Conservation (phyloP, 2,113 vertebrate species). For the Procapra przewalskii region DNA sequence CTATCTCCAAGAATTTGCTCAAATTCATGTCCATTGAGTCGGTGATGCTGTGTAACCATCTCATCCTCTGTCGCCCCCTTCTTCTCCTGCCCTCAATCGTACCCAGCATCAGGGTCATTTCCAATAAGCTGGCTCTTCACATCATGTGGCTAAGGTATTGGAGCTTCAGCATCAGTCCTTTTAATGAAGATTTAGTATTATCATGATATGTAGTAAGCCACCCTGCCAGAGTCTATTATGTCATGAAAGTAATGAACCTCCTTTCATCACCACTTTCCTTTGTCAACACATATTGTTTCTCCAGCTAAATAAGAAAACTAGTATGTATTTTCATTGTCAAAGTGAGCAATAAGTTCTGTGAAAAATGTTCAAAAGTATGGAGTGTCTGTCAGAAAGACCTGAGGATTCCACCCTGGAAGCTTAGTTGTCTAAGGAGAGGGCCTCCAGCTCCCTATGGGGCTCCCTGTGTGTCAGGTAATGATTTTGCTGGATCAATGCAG, state of each 20-base stretch:
- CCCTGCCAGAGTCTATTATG: background rate
- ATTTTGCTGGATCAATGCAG: background rate
- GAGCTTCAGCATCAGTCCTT: background rate
- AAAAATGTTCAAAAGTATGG: background rate
- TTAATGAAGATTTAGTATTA: background rate
- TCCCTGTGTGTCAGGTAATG: background rate
- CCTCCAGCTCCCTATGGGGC: background rate
- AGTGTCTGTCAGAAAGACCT: background rate
- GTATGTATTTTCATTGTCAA: background rate
- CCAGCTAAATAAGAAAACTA: background rate
- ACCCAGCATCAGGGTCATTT: background rate
- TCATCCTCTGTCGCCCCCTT: background rate
- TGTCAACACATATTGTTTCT: background rate
- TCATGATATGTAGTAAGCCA: background rate
- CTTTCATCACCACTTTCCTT: background rate
- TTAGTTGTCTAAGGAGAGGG: background rate
- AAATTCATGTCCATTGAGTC: background rate
- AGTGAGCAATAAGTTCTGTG: background rate
- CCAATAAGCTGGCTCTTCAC: accelerated
- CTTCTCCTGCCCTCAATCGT: background rate
- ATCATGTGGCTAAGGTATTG: background rate
- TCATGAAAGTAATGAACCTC: background rate
- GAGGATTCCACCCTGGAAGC: background rate
- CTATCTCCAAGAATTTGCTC: background rate
- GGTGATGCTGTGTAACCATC: background rate